Base-by-base conservation (phyloP, 2,888 invertebrate genomes). In the Hanleya hanleyi region DNA sequence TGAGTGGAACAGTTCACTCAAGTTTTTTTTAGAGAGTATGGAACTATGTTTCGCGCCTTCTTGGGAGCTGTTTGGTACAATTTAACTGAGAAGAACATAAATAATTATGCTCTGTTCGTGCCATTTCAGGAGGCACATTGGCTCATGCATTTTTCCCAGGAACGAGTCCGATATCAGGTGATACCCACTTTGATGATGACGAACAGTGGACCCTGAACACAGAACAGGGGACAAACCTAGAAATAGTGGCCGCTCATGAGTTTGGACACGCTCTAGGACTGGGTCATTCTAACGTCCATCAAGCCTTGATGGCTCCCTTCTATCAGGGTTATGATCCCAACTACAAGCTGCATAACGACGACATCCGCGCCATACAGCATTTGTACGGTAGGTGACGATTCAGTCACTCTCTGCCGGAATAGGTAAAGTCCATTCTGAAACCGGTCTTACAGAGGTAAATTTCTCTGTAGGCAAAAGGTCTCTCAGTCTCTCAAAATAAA, bases 61-160 rank as follows among this genome's bases (percentile, higher is more conserved):
- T n/a, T n/a, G n/a, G n/a, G n/a, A n/a, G n/a, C n/a, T n/a, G n/a
- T n/a, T n/a, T n/a, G n/a, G n/a, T n/a, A n/a, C n/a, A n/a, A n/a
- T n/a, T n/a, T n/a, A n/a, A n/a, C n/a, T n/a, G n/a, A n/a, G n/a
- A n/a, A n/a, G n/a, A n/a, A n/a, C n/a, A n/a, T n/a, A n/a, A n/a
- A n/a, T n/a, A n/a, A n/a, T n/a, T n/a, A n/a, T n/a, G n/a, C n/a
- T n/a, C n/a, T n/a, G n/a, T n/a, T n/a, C n/a, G n/a, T n/a, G n/a
- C 2, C 29, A 22, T 68, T 72, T 1, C 78, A 88, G 88, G 86
- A 68, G 85, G 87, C 1, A 84, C 86, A 12, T 75, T 89, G 37
- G 90, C 89, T 0, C 90, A 90, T 74, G 90, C 90, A 3, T 90
- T 86, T 78, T 90, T 86, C 78, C 90, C 90, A 0, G 88, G 89